These are phyloP conservation scores for Marcusenius ussheri DNA, from an alignment of 2,113 vertebrate species.

Conservation along the genomic window DNA sequence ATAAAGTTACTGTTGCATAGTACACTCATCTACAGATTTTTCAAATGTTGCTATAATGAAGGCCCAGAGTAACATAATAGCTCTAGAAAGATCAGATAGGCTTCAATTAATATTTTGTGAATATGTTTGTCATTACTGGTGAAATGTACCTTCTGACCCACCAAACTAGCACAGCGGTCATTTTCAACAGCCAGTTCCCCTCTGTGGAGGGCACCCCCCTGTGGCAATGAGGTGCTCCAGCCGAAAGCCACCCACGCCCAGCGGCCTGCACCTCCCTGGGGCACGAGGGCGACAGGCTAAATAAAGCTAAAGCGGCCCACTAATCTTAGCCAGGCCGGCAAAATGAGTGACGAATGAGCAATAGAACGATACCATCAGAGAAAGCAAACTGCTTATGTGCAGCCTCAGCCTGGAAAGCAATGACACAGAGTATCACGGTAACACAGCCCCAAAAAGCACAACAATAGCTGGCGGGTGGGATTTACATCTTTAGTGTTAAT, in stretches of 20 bases:
- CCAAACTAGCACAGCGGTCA: neutral
- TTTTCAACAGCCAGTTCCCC: neutral
- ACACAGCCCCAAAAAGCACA: neutral
- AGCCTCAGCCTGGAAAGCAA: neutral
- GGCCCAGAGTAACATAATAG: neutral
- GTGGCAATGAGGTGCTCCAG: neutral
- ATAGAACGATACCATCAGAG: neutral
- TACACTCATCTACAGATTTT: neutral
- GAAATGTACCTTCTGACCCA: neutral
- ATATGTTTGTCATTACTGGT: neutral
- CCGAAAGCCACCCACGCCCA: neutral
- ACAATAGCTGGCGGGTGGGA: neutral
- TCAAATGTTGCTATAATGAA: neutral
- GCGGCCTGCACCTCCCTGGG: neutral
- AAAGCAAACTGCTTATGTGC: neutral
- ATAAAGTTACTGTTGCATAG: neutral
- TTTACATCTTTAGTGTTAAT: neutral
- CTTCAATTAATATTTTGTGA: neutral
- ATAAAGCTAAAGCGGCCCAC: neutral
- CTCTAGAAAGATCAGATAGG: neutral
- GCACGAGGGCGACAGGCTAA: neutral
- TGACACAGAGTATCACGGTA: neutral
- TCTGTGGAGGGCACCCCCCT: neutral
- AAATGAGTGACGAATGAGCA: neutral
- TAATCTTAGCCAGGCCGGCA: neutral